Conservation (phyloP, 2,113 vertebrate species). For the Mandrillus leucophaeus region DNA sequence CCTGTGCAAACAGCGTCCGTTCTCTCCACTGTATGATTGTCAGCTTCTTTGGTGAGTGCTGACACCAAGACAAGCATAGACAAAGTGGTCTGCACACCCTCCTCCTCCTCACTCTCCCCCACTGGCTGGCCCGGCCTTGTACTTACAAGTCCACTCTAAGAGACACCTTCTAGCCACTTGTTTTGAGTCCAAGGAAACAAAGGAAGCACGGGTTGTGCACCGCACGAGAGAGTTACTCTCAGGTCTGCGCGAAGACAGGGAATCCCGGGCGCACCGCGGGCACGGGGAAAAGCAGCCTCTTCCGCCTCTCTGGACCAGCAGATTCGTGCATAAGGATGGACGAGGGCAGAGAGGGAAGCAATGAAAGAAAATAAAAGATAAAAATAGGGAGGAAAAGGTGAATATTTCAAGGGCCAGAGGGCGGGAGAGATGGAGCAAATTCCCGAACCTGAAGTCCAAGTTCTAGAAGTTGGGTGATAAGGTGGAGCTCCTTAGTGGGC, state of each 20-base stretch:
- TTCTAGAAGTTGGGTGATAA: background rate
- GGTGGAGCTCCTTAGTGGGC: background rate
- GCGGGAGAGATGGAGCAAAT: background rate
- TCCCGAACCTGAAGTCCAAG: background rate
- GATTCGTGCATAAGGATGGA: background rate
- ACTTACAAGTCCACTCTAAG: constrained; percentile 21
- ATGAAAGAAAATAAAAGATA: background rate
- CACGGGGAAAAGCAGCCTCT: constrained; percentile 50
- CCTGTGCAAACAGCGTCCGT: background rate
- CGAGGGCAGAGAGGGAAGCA: background rate
- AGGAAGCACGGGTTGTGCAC: constrained; percentile 64
- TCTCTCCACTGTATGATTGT: background rate
- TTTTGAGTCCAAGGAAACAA: constrained; percentile 42
- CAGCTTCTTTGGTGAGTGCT: constrained; percentile 59
- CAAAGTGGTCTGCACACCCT: background rate
- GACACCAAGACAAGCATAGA: background rate
- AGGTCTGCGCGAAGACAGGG: constrained; percentile 53
- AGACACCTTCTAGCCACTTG: background rate
- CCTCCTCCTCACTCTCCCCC: background rate
- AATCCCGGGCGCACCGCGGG: background rate
- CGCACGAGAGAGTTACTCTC: constrained; percentile 71
- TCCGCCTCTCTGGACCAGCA: constrained; percentile 28
- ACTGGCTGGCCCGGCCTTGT: background rate
- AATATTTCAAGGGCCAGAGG: background rate
- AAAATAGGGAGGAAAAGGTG: background rate